A percentile compares a stretch with the other conserved stretches of the same genome.
phyloP scores from a whole-genome alignment of 2,113 vertebrate species.

The Nesoenas mayeri region DNA sequence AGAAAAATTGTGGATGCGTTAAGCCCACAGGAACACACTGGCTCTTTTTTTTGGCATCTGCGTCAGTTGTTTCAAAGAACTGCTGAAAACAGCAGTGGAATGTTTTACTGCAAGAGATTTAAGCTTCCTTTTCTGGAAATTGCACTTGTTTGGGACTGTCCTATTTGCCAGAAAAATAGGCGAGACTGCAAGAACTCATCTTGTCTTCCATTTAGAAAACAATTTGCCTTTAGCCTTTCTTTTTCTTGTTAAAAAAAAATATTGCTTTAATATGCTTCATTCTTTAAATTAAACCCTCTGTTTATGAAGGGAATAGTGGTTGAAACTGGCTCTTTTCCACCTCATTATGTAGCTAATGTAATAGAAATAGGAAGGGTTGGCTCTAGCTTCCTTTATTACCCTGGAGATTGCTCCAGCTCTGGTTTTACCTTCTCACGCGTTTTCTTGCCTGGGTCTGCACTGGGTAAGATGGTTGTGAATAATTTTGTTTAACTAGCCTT shows the following conservation, averaged over 20 bases:
- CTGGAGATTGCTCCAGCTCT: background rate
- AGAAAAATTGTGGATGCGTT: constrained; percentile 24
- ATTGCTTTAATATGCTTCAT: background rate
- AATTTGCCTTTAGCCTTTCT: background rate
- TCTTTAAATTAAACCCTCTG: background rate
- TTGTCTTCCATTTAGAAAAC: constrained; percentile 15
- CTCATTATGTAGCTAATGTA: background rate
- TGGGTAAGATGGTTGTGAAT: background rate
- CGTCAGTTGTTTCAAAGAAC: constrained; percentile 58
- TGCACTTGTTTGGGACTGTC: constrained; percentile 59
- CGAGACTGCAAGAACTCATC: constrained; percentile 26
- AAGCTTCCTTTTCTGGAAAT: constrained; percentile 62
- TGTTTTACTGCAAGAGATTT: constrained; percentile 64
- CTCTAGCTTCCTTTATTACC: background rate
- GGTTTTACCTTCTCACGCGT: background rate
- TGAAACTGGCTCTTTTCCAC: constrained; percentile 9
- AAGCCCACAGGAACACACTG: constrained; percentile 30
- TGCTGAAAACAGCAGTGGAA: constrained; percentile 68
- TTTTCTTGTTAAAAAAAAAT: background rate
- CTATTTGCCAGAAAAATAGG: constrained; percentile 47
- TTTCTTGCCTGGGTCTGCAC: background rate
- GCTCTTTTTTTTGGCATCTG: background rate
- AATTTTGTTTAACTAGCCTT: background rate
- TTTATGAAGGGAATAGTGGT: background rate
- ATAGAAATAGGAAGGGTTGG: background rate